phyloP scores from a whole-genome alignment of 2,888 invertebrate species.

The Dicyrtoma fusca region DNA sequence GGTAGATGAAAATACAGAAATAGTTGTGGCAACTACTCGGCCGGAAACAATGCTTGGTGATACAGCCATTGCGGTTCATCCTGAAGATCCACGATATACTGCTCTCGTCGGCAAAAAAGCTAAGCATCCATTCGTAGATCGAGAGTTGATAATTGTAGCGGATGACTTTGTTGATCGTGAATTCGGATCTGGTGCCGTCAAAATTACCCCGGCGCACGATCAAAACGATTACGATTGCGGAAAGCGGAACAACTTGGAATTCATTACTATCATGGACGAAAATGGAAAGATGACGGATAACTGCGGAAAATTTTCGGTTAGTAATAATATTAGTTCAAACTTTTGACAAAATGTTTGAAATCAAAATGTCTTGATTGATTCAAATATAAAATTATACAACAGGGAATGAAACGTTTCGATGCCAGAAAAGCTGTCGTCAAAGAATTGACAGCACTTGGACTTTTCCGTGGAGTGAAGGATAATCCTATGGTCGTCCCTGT shows the following conservation, averaged over 20 bases:
- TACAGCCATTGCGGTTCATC: constrained; percentile 97
- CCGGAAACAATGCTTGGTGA: constrained; percentile 99
- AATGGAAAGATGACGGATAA: constrained; percentile 81
- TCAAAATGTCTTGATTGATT: background rate
- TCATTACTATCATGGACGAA: constrained; percentile 88
- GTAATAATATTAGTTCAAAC: constrained; percentile 53
- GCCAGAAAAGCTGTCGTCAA: constrained; percentile 81
- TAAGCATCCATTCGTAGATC: constrained; percentile 83
- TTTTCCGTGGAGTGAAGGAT: constrained; percentile 79
- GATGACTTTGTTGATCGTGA: constrained; percentile 93
- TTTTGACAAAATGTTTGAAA: background rate
- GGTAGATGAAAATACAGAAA: constrained; percentile 69
- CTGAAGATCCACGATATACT: constrained; percentile 82
- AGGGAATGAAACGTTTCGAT: constrained; percentile 89
- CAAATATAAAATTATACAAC: constrained; percentile 24
- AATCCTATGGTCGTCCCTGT: constrained; percentile 97
- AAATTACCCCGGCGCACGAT: constrained; percentile 98
- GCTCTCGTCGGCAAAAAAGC: constrained; percentile 80
- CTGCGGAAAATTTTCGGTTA: constrained; percentile 75
- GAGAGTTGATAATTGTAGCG: constrained; percentile 82
- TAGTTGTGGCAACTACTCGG: constrained; percentile 95
- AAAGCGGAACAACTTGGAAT: constrained; percentile 81
- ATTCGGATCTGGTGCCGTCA: constrained; percentile 95
- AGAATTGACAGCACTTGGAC: constrained; percentile 71
- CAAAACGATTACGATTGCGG: constrained; percentile 96